Evolutionary conservation across 1,140 invertebrate genomes (phyloP).

Genomic region (Drosophila pseudoananassae): DNA sequence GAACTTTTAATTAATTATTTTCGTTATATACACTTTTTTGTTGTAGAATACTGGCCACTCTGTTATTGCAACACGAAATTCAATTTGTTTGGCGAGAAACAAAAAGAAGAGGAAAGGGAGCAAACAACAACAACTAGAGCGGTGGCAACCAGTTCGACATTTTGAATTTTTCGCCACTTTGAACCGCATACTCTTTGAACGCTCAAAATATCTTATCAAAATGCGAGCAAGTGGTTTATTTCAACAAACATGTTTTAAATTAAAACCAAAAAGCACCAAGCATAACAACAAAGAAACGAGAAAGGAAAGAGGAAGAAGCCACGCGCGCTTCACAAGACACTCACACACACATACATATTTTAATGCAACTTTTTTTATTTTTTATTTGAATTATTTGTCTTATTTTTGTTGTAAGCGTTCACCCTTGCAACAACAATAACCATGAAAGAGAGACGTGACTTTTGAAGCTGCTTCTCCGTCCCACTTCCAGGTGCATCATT

Average conservation of each 20-base stretch:
- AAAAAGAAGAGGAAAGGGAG: conserved; percentile 12
- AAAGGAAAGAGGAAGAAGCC: conserved; percentile 14
- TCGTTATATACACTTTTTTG: neutral
- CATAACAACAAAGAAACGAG: conserved; percentile 14
- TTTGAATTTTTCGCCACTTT: conserved; percentile 19
- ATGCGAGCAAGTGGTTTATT: conserved; percentile 12
- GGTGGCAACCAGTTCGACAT: conserved; percentile 1
- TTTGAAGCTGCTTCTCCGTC: conserved; percentile 33
- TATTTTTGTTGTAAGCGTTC: conserved; percentile 35
- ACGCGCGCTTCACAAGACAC: conserved; percentile 32
- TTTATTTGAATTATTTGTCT: conserved; percentile 27
- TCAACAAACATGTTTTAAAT: conserved; percentile 36
- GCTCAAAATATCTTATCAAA: conserved; percentile 47
- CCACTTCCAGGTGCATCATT: conserved; percentile 50
- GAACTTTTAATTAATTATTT: neutral
- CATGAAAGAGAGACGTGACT: conserved; percentile 60
- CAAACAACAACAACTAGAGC: neutral
- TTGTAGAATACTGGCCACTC: neutral
- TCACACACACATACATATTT: conserved; percentile 7
- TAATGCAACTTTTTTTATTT: conserved; percentile 15
- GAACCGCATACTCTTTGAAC: neutral
- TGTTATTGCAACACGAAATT: conserved; percentile 10
- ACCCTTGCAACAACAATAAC: conserved; percentile 24
- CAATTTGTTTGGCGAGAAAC: neutral
- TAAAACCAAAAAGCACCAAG: conserved; percentile 3